Base-by-base conservation (phyloP, 1,140 invertebrate genomes). In the Odontomachus brunneus region DNA sequence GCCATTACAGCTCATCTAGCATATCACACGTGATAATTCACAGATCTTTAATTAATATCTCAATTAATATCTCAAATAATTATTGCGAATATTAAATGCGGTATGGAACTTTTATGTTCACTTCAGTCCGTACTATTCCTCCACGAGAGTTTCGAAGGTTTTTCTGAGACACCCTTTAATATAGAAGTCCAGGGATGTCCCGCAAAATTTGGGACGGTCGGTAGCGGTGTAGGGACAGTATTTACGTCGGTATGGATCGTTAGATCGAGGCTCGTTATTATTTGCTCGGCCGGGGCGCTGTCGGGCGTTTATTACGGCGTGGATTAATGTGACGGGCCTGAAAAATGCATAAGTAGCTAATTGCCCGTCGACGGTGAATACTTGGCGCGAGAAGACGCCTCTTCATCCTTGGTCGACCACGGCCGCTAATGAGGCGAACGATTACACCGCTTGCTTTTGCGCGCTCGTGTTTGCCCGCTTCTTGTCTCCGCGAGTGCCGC, bases 371-470 rank as follows among this genome's bases (percentile, higher is more conserved):
- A 59, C 75, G 65, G 26, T 80, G 51, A 80, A 69, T 69, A 59
- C 65, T 80, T 71, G 57, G 53, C 75, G 53, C 69, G 33, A 29
- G 49, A 53, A 38, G 26, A 69, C 33, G 44, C 33, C 75, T 57
- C 75, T 71, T 71, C 51, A 80, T 80, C 33, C 75, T 71, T 19
- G 22, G 44, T 48, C 60, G 74, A 76, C 62, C 55, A 29, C 55
- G 71, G 57, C 51, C 38, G 74, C 85, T 87, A 87, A 87, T 49
- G 72, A 78, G 78, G 69, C 78, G 53, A 83, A 72, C 29, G 48
- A 83, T 86, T 86, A 83, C 73, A 60, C 49, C 44, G 44, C 5
- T 4, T 38, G 53, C 60, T 66, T 78, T 78, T 78, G 66, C 62
- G 63, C 55, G n/a, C 51, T 12, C 22, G 44, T 82, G 55, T 74